phyloP scores from a whole-genome alignment of 2,797 vertebrate genomes.

The Syngnathus acus region DNA sequence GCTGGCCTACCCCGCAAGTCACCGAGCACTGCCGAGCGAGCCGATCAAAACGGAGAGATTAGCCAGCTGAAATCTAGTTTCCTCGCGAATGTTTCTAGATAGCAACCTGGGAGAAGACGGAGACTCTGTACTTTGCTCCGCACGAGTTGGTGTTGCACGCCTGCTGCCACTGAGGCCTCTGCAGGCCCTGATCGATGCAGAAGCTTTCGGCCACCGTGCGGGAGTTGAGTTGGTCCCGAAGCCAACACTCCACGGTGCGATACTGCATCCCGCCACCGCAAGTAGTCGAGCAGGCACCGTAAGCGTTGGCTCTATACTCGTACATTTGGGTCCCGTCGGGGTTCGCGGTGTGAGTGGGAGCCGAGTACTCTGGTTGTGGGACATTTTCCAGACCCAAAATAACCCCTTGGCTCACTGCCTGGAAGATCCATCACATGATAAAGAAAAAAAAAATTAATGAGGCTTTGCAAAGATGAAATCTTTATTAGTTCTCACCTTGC shows the following conservation, averaged over 20 bases:
- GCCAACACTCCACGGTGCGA: slow-evolving; percentile 75
- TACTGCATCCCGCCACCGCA: slow-evolving; percentile 81
- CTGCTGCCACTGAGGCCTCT: slow-evolving; percentile 68
- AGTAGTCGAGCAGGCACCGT: slow-evolving; percentile 73
- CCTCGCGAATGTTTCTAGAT: not conserved
- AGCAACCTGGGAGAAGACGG: slow-evolving; percentile 63
- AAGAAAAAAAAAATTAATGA: not conserved
- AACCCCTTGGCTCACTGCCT: slow-evolving; percentile 75
- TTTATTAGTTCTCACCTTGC: slow-evolving; percentile 66
- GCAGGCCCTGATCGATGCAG: slow-evolving; percentile 66
- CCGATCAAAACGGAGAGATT: not conserved
- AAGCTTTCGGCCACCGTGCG: slow-evolving; percentile 63
- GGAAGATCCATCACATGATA: slow-evolving; percentile 7
- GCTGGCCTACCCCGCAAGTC: slow-evolving; percentile 83
- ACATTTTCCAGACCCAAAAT: slow-evolving; percentile 73
- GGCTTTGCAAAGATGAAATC: too few relatives aligned
- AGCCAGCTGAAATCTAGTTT: not conserved
- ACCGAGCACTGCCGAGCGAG: slow-evolving; percentile 77
- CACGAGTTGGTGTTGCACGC: slow-evolving; percentile 77
- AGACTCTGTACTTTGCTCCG: slow-evolving; percentile 65
- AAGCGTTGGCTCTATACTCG: slow-evolving; percentile 72
- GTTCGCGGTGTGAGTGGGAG: slow-evolving; percentile 9
- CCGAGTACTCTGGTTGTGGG: slow-evolving; percentile 18
- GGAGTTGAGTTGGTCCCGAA: slow-evolving; percentile 52
- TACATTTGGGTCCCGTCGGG: slow-evolving; percentile 34